phyloP scores from a whole-genome alignment of 1,140 invertebrate species.

The Tigriopus japonicus region DNA sequence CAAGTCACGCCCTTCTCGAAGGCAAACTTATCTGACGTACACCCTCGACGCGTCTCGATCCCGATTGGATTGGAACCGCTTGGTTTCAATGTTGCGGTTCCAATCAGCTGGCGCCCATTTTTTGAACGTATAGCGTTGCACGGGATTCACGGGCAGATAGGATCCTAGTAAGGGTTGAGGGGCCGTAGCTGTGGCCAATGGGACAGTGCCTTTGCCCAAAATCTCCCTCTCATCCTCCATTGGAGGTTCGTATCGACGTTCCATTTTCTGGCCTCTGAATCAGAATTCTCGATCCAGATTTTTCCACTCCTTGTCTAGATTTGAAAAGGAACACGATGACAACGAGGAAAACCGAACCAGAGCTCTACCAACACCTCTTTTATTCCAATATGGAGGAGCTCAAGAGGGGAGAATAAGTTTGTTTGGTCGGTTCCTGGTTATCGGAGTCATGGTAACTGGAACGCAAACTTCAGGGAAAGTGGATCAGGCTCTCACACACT shows the following conservation, averaged over 20 bases:
- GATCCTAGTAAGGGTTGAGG: not conserved
- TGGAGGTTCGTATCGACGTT: not conserved
- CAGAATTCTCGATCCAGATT: no score
- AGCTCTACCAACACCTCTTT: no score
- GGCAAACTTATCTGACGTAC: not conserved
- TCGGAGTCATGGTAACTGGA: no score
- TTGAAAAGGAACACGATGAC: no score
- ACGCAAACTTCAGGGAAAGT: no score
- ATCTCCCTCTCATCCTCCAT: slow-evolving; percentile 1
- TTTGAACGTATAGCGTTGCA: slow-evolving; percentile 10
- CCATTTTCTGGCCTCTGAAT: not conserved
- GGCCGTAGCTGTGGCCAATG: not conserved
- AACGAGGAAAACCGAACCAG: no score
- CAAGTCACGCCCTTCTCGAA: not conserved
- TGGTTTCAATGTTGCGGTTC: slow-evolving; percentile 8
- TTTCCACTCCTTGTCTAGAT: no score
- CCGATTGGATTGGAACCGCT: slow-evolving; percentile 7
- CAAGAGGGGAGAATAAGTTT: no score
- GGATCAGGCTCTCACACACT: no score
- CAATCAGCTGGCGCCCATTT: slow-evolving; percentile 9
- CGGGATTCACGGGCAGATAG: slow-evolving; percentile 7
- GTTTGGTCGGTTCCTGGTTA: no score
- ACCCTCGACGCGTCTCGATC: not conserved
- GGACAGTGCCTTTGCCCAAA: not conserved
- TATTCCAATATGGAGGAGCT: no score